Percentiles rank a stretch among this genome's conserved stretches.
Evolutionary conservation across 2,888 invertebrate species (phyloP).

Genomic region (Tiphia femorata): DNA sequence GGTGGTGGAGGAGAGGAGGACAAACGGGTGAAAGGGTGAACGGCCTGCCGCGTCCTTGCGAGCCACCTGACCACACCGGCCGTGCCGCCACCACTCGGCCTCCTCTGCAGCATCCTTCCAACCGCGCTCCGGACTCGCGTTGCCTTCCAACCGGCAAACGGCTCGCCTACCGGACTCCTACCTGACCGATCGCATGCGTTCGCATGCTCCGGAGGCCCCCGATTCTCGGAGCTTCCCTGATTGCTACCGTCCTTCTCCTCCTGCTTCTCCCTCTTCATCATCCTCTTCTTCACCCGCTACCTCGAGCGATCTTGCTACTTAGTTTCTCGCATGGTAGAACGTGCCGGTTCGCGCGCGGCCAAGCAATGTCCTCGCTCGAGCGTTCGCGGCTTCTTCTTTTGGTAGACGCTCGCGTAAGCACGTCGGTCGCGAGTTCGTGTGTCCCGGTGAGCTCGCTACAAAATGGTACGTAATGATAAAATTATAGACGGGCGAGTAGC

Average conservation of each 20-base stretch:
- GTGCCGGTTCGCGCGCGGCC: background rate
- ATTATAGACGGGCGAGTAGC: too few relatives aligned
- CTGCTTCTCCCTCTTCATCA: slow-evolving; percentile 11
- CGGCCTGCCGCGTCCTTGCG: slow-evolving; percentile 68
- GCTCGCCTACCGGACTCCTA: slow-evolving; percentile 48
- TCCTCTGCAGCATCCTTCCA: slow-evolving; percentile 61
- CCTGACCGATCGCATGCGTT: slow-evolving; percentile 48
- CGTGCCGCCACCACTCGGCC: slow-evolving; percentile 64
- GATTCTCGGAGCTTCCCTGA: slow-evolving; percentile 24
- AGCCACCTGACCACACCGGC: slow-evolving; percentile 67
- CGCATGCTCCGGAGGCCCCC: slow-evolving; percentile 16
- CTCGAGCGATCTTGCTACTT: slow-evolving; percentile 9
- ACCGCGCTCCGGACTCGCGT: slow-evolving; percentile 38
- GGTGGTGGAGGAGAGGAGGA: slow-evolving; percentile 16
- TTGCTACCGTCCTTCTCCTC: slow-evolving; percentile 10
- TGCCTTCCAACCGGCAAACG: slow-evolving; percentile 49
- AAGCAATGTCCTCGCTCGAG: too few relatives aligned
- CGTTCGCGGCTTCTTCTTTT: too few relatives aligned
- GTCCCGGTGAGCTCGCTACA: too few relatives aligned
- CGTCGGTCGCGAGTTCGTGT: too few relatives aligned
- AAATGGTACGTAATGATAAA: too few relatives aligned
- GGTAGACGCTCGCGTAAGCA: too few relatives aligned
- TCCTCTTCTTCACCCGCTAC: slow-evolving; percentile 14
- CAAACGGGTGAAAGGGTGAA: slow-evolving; percentile 60
- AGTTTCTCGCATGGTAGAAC: background rate